Conservation (phyloP, 53 echinoderm and acorn worm species). For the Stichopus horrens region DNA sequence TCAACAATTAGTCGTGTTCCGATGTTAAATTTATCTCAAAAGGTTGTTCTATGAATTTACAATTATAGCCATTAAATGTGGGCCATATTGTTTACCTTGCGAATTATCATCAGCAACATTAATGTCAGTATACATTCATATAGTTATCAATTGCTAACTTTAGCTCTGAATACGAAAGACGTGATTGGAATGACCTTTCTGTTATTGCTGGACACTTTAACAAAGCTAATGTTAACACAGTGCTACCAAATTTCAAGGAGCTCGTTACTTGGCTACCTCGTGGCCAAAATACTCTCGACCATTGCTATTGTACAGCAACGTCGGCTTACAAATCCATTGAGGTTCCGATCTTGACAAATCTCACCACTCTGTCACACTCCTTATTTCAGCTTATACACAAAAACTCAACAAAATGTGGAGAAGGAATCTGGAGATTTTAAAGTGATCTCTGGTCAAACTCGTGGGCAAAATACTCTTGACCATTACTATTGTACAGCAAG, state of each 20-base stretch:
- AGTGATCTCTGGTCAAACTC: too few species aligned
- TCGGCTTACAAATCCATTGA: conserved; percentile 19
- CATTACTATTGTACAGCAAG: background rate
- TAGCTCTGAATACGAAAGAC: conserved; percentile 3
- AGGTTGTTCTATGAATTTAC: conserved; percentile 37
- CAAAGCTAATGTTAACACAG: conserved; percentile 28
- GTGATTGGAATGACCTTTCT: background rate
- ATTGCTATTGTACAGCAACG: background rate
- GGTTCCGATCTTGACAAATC: background rate
- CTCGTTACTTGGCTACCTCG: conserved; percentile 18
- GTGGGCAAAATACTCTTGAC: background rate
- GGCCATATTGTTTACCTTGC: conserved; percentile 50
- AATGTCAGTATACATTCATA: background rate
- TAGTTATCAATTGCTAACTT: too few species aligned
- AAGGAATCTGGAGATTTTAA: too few species aligned
- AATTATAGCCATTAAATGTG: conserved; percentile 47
- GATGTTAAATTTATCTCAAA: conserved; percentile 38
- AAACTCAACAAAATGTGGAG: too few species aligned
- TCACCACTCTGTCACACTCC: conserved; percentile 5
- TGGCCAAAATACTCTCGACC: conserved; percentile 1
- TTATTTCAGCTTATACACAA: background rate
- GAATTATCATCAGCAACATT: conserved; percentile 38
- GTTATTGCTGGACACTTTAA: conserved; percentile 30
- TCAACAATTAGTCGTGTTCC: conserved; percentile 49
- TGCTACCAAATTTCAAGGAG: conserved; percentile 28